A percentile compares a stretch with the other conserved stretches of the same genome.
phyloP scores from a whole-genome alignment of 2,888 invertebrate species.

The Anorthoa munda region DNA sequence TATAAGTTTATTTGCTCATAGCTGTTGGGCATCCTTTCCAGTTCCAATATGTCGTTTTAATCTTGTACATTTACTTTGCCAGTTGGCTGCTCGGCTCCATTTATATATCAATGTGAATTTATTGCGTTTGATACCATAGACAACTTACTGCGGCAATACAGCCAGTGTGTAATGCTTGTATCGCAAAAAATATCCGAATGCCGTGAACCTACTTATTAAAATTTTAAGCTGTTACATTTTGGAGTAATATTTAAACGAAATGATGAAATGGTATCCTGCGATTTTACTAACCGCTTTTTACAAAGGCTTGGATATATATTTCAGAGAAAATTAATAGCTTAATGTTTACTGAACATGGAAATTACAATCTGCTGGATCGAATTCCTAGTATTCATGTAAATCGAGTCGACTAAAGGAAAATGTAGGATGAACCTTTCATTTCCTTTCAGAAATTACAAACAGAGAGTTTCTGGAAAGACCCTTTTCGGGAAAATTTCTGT shows the following conservation, averaged over 20 bases:
- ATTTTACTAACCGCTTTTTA: background rate
- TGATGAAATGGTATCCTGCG: background rate
- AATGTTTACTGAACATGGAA: background rate
- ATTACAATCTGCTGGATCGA: too few relatives aligned
- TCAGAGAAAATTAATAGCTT: background rate
- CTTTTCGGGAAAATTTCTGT: background rate
- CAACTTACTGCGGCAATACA: constrained; percentile 20
- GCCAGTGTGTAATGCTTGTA: background rate
- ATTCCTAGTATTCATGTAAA: background rate
- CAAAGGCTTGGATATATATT: background rate
- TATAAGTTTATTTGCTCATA: constrained; percentile 25
- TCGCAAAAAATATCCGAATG: constrained; percentile 1
- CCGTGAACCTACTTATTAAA: background rate
- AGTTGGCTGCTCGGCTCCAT: constrained; percentile 36
- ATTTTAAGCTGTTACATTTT: constrained; percentile 5
- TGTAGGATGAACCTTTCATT: background rate
- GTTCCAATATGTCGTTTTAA: constrained; percentile 45
- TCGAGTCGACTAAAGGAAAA: background rate
- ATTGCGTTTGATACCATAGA: constrained; percentile 22
- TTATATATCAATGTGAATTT: constrained; percentile 30
- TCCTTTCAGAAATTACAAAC: background rate
- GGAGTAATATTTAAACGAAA: constrained; percentile 1
- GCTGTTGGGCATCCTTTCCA: background rate
- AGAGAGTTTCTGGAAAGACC: background rate
- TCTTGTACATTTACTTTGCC: constrained; percentile 30